Conservation (phyloP, 1,140 invertebrate genomes). For the Orussus abietinus region DNA sequence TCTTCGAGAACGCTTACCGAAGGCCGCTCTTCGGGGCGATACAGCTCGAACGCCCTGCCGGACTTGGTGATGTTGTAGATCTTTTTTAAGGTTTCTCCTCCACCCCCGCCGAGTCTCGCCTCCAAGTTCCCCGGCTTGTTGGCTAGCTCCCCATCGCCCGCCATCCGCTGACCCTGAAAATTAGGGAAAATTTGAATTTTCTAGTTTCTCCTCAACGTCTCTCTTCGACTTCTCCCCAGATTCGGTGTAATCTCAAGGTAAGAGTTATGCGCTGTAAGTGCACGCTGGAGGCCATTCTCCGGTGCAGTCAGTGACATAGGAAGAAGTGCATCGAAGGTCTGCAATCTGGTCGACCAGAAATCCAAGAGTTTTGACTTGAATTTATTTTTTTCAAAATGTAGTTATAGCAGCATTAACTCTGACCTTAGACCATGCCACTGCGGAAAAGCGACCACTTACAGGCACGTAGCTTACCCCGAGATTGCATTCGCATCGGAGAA, state of each 20-base stretch:
- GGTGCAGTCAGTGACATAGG: too few relatives aligned
- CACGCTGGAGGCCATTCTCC: slow-evolving; percentile 14
- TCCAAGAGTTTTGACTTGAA: too few relatives aligned
- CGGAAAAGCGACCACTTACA: slow-evolving; percentile 29
- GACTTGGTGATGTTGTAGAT: neutral
- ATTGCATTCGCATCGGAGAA: slow-evolving; percentile 25
- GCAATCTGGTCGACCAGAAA: too few relatives aligned
- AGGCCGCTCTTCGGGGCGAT: too few relatives aligned
- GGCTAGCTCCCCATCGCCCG: slow-evolving; percentile 12
- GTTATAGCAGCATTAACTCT: slow-evolving; percentile 39
- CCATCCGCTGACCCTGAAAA: slow-evolving; percentile 13
- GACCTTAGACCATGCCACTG: slow-evolving; percentile 27
- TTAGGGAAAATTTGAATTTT: neutral
- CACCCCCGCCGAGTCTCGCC: slow-evolving; percentile 20
- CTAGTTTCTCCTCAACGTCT: neutral
- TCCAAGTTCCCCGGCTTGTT: slow-evolving; percentile 22
- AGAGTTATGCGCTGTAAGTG: slow-evolving; percentile 51
- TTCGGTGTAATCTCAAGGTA: slow-evolving; percentile 37
- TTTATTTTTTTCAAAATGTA: neutral
- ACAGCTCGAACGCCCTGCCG: too few relatives aligned
- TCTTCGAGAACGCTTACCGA: too few relatives aligned
- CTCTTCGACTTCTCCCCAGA: too few relatives aligned
- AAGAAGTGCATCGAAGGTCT: too few relatives aligned
- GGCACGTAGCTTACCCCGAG: slow-evolving; percentile 36
- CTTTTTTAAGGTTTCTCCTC: slow-evolving; percentile 12